phyloP scores from a whole-genome alignment of 2,113 vertebrate species.

The Stercorarius parasiticus region DNA sequence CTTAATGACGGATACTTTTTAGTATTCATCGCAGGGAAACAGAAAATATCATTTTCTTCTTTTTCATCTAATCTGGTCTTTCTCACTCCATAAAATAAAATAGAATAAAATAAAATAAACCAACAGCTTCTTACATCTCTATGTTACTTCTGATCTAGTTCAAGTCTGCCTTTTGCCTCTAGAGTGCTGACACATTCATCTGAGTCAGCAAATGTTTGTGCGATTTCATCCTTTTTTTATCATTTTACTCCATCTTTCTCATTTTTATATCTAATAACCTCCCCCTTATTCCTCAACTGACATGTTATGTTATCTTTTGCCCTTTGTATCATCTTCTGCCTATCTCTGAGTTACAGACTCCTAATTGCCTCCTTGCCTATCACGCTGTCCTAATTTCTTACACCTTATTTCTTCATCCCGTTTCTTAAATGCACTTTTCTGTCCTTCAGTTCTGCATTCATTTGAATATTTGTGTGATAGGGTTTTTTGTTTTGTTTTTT shows the following conservation, averaged over 20 bases:
- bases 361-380: constrained; percentile 57
- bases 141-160: not conserved
- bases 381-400: constrained; percentile 53
- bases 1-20: not conserved
- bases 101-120: not conserved
- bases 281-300: constrained; percentile 35
- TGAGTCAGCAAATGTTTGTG: constrained; percentile 32
- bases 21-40: not conserved
- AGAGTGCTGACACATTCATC: not conserved
- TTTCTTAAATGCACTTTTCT: not conserved
- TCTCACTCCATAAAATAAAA: not conserved
- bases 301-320: not conserved
- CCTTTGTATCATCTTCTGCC: not conserved
- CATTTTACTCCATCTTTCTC: not conserved
- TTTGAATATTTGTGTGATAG: not conserved
- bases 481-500: not conserved
- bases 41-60: not conserved
- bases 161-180: not conserved
- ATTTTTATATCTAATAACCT: not conserved
- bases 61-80: not conserved
- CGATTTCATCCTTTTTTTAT: not conserved
- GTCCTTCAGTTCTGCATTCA: constrained; percentile 29
- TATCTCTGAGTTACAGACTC: constrained; percentile 3
- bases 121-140: not conserved
- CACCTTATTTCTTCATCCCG: not conserved